Evolutionary conservation across 2,888 invertebrate species (phyloP).

Genomic region (Pterostichus niger): DNA sequence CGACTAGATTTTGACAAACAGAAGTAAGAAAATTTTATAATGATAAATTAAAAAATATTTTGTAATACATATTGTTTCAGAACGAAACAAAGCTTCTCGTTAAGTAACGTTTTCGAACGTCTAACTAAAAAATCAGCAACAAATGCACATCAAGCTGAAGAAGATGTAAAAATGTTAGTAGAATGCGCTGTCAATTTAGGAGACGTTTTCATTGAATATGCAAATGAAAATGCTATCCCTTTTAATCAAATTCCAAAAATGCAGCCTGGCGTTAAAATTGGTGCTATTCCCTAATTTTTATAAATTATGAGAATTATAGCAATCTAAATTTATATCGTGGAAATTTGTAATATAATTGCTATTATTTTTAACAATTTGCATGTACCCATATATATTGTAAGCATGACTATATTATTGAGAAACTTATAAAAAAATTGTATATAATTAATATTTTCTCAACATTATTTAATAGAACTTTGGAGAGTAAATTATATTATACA

Average conservation of each 20-base stretch:
- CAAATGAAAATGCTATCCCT: constrained; percentile 75
- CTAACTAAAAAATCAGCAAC: constrained; percentile 77
- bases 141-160: constrained; percentile 84
- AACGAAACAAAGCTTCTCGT: constrained; percentile 76
- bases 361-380: too few species aligned
- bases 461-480: too few species aligned
- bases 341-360: too few species aligned
- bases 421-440: too few species aligned
- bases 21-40: constrained; percentile 38
- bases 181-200: constrained; percentile 81
- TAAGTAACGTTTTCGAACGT: constrained; percentile 80
- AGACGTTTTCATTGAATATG: constrained; percentile 81
- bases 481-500: too few species aligned
- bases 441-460: too few species aligned
- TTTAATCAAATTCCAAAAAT: constrained; percentile 73
- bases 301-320: background rate
- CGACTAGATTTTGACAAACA: constrained; percentile 52
- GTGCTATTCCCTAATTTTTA: constrained; percentile 25
- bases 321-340: too few species aligned
- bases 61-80: constrained; percentile 67
- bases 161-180: constrained; percentile 83
- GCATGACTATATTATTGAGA: too few species aligned
- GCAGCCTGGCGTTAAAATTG: constrained; percentile 68
- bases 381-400: too few species aligned
- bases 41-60: too few species aligned